Conservation (phyloP, 2,797 vertebrate genomes). For the Galago senegalensis region DNA sequence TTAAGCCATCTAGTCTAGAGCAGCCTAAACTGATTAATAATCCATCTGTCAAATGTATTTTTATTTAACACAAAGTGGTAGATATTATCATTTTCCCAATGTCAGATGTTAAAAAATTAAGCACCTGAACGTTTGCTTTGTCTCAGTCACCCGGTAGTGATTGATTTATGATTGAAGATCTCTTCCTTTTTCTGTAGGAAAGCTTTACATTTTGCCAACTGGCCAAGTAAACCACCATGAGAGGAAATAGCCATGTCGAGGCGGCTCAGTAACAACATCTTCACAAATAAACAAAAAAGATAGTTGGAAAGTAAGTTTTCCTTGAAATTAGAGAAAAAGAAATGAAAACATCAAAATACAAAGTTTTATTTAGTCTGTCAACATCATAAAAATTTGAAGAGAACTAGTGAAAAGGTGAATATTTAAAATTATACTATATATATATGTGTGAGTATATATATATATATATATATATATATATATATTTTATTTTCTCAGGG, state of each 20-base stretch:
- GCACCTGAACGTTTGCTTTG: neutral
- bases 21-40: neutral
- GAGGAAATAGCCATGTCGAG: neutral
- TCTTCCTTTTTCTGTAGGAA: neutral
- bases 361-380: neutral
- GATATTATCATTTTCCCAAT: neutral
- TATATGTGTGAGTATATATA: neutral
- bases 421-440: neutral
- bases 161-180: neutral
- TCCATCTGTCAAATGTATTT: neutral
- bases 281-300: neutral
- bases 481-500: neutral
- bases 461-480: neutral
- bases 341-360: neutral
- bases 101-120: neutral
- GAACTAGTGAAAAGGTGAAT: neutral
- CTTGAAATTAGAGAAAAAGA: neutral
- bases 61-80: neutral
- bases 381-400: neutral
- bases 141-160: neutral
- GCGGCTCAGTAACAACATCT: neutral
- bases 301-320: neutral
- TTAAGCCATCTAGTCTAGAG: neutral
- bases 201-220: neutral
- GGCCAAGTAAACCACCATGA: neutral